Base-by-base conservation (phyloP, 30 jellyfish, hydroid and myxozoan genomes). In the Pelagia noctiluca region DNA sequence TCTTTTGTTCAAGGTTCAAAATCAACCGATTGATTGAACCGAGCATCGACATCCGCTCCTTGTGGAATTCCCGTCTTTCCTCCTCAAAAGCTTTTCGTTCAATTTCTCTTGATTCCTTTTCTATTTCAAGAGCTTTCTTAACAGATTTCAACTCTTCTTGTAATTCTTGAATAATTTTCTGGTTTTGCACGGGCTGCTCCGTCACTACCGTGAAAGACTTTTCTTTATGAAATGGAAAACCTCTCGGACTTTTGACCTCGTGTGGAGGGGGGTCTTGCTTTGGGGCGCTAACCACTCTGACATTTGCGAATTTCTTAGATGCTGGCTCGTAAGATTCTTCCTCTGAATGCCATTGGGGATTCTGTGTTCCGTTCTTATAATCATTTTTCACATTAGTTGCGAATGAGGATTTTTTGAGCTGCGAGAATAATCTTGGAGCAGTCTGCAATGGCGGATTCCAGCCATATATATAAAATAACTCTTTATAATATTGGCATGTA, bases 371-470 rank as follows among this genome's bases (percentile, higher is more conserved):
- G 24, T 52, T 80, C 64, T 42, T 3, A 46, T 18, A 76, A 68
- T 69, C 84, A 47, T 53, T 53, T 33, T 64, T 80, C 28, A 80
- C 24, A 2, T 8, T 8, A 3, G 49, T 37, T 19, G 90, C 84
- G 19, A 80, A 63, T 0, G 90, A 84, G 2, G 84, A 42, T 26
- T 69, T 80, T 37, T 84, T 46, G 23, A 34, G 65, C 30, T 80
- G 90, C 12, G 61, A 76, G 32, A 80, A 31, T 2, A 80, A 46
- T 33, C 90, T 48, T 32, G 90, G 71, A 0, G 90, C 49, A 2
- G 90, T 80, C 77, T 80, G 90, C 24, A 80, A 35, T 11, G 90
- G 90, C 32, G 90, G 90, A 50, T 46, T 80, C n/a, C 65, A 31
- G 24, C 90, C 90, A 80, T 80, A 80, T 1, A 80, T 68, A 66